Evolutionary conservation across 2,113 vertebrate genomes (phyloP), one percentile per base, ranked within the genome.

Genomic region (Ascaphus truei): DNA sequence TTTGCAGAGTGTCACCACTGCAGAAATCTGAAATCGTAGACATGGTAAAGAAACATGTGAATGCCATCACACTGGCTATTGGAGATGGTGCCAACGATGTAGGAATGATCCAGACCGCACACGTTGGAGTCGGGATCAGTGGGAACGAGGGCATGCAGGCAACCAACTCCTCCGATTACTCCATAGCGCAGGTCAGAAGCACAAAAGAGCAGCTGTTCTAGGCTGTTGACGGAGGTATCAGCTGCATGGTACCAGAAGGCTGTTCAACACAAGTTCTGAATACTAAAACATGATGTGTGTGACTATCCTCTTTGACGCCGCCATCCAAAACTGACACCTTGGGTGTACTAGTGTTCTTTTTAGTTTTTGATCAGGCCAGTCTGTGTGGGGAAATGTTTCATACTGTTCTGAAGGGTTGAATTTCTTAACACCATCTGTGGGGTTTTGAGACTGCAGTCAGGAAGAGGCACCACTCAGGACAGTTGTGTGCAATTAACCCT

Each of bases 61-160:
- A 98, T 75, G 97, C 96, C 81, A 96, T 99, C 86, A 99, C 97
- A 0, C 89, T 99, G 59, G 97, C 97, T 29, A 98, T 98, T 4
- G 97, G 97, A 25, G 97, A 99, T 1, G 97, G 97, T 10, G 97
- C 97, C 60, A 99, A 99, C 0, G 97, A 99, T 0, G 97, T 99
- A 12, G 97, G 97, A 55, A 99, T 99, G 97, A 99, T 99, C 81
- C 95, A 99, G 89, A 98, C 96, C 0, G 96, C 97, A 53, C 97
- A 99, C 0, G 95, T 99, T 2, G 97, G 97, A 16, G 95, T 99
- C 26, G 97, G 97, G 36, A 99, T 99, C 89, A 99, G 95, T 4
- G 97, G 97, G 61, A 98, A 99, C 1, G 97, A 99, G 82, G 97
- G 97, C 85, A 96, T 99, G 95, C 97, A 99, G 84, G 97, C 96